Base-by-base conservation (phyloP, 2,888 invertebrate species). In the Clitarchus hookeri region DNA sequence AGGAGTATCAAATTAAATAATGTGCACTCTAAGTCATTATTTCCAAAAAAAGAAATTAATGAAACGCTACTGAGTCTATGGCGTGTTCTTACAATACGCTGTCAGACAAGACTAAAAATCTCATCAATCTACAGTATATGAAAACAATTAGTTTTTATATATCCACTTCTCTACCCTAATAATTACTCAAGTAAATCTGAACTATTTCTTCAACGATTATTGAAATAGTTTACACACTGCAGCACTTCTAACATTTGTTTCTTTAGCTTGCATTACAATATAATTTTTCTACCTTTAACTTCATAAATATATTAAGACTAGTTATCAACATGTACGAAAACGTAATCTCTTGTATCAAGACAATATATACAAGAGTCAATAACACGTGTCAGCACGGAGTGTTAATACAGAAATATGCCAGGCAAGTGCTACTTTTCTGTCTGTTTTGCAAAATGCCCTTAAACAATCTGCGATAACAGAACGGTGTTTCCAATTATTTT, bases 231-330 rank as follows among this genome's bases (percentile, higher is more conserved):
- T 65, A 65, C 65, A 65, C 16, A 65, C 23, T 65, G 65, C n/a
- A 16, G 65, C 65, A 65, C n/a, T 65, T 65, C 65, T 65, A 65
- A 65, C 19, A 65, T 65, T 65, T 16, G n/a, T 65, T 65, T 23
- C 65, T 65, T 65, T 65, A 65, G 65, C 65, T 65, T 65, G 65
- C 65, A 65, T 65, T 65, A 65, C 65, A n/a, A 65, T 65, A 19
- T n/a, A 65, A 36, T 65, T n/a, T 8, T 19, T 23, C 13, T 65
- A 48, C 6, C 16, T 48, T 48, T 48, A 48, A 48, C 48, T 48
- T 48, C 16, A 48, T 48, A 16, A 48, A 48, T 48, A 48, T 48
- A 48, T 16, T 48, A 16, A 13, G 48, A 48, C 3, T 48, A 8
- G 3, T 48, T 8, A 11, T 16, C 48, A 48, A 48, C 48, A 48